Percentiles rank a stretch among this genome's conserved stretches.
phyloP scores from a whole-genome alignment of 2,888 invertebrate species.

The Drosophila phalerata region DNA sequence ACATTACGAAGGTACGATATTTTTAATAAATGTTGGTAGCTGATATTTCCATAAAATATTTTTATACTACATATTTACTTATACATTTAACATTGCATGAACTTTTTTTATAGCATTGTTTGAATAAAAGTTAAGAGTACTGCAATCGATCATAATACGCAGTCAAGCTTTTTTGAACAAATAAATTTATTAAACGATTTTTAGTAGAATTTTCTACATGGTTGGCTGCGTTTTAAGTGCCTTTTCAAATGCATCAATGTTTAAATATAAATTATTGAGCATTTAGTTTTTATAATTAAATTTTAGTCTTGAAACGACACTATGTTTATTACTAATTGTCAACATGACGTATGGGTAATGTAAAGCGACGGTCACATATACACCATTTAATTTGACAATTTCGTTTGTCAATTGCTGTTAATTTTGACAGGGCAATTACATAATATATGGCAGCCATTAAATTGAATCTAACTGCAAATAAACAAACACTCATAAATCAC shows the following conservation, averaged over 20 bases:
- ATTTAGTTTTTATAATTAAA: background rate
- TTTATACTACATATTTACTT: too few relatives aligned
- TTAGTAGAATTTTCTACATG: constrained; percentile 14
- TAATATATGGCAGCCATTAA: constrained; percentile 9
- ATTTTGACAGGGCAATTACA: constrained; percentile 5
- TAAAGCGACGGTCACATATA: background rate
- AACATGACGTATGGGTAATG: constrained; percentile 9
- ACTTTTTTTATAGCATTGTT: constrained; percentile 14
- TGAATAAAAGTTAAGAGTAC: background rate
- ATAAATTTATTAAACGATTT: constrained; percentile 11
- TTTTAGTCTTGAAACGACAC: background rate
- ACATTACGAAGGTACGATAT: background rate
- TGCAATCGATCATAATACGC: constrained; percentile 34
- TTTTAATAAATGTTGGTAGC: background rate
- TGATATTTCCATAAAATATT: too few relatives aligned
- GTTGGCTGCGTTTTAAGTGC: constrained; percentile 30
- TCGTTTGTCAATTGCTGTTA: constrained; percentile 9
- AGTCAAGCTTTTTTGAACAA: constrained; percentile 1
- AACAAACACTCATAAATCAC: constrained; percentile 8
- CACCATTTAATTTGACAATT: constrained; percentile 11
- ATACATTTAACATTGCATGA: background rate
- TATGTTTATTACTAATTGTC: background rate
- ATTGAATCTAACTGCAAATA: constrained; percentile 7
- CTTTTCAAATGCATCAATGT: constrained; percentile 11
- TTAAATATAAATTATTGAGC: background rate